These are phyloP conservation scores for Thera britannica DNA, from an alignment of 2,888 invertebrate species.

Conservation along the genomic window DNA sequence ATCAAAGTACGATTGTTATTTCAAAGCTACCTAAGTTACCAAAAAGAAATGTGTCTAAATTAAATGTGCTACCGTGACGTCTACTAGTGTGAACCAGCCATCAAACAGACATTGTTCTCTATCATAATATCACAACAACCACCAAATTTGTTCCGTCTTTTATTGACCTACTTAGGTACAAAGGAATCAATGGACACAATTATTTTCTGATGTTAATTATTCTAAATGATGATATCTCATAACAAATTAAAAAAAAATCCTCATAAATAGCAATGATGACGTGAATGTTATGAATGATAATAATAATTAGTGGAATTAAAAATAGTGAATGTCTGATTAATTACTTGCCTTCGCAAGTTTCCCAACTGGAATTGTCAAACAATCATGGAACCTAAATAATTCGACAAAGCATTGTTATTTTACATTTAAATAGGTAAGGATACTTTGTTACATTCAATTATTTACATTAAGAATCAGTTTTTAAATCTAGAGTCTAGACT, in stretches of 20 bases:
- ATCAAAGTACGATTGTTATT: too few relatives aligned
- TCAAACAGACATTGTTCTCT: background rate
- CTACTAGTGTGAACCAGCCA: too few relatives aligned
- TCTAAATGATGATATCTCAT: background rate
- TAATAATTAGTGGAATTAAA: slow-evolving; percentile 5
- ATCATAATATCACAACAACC: slow-evolving; percentile 1
- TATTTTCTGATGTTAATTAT: background rate
- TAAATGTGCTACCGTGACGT: too few relatives aligned
- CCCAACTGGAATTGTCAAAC: slow-evolving; percentile 30
- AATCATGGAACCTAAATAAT: slow-evolving; percentile 24
- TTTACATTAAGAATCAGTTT: slow-evolving; percentile 24
- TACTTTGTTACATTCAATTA: slow-evolving; percentile 27
- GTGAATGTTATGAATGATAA: background rate
- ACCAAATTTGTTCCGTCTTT: background rate
- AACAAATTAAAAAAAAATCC: background rate
- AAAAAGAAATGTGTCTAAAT: too few relatives aligned
- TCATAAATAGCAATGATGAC: background rate
- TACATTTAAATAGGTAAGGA: slow-evolving; percentile 33
- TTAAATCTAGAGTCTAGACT: slow-evolving; percentile 24
- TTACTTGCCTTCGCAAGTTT: slow-evolving; percentile 24
- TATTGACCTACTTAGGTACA: too few relatives aligned
- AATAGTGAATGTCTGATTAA: background rate
- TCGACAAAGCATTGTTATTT: slow-evolving; percentile 19
- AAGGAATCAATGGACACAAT: background rate
- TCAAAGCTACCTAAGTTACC: background rate